Evolutionary conservation across 37 sponge, comb jelly and placozoan genomes (phyloP).

Genomic region (Cladorhizidae sp.): DNA sequence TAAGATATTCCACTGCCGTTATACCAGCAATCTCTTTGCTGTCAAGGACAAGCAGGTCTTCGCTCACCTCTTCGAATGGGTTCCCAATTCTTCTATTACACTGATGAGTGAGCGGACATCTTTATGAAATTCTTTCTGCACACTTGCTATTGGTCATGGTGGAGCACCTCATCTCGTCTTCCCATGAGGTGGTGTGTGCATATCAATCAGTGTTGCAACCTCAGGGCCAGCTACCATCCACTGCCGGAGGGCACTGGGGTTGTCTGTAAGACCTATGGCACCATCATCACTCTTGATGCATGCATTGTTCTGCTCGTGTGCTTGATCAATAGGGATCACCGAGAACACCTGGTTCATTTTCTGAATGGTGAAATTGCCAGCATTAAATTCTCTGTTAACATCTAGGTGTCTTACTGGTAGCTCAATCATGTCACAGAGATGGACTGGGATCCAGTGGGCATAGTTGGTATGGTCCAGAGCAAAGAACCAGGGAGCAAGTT

Average conservation of each 20-base stretch:
- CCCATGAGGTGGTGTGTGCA: background rate
- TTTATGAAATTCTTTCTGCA: too few relatives aligned
- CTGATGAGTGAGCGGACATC: background rate
- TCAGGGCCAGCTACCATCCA: conserved; percentile 51
- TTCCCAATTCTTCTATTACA: conserved; percentile 26
- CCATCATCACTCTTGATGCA: conserved; percentile 14
- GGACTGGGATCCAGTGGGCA: too few relatives aligned
- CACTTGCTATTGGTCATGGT: conserved; percentile 44
- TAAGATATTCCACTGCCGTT: conserved; percentile 19
- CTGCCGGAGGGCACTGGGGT: conserved; percentile 25
- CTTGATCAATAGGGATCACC: background rate
- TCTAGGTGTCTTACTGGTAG: too few relatives aligned
- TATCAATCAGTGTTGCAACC: conserved; percentile 7
- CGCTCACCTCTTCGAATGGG: conserved; percentile 42
- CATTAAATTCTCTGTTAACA: too few relatives aligned
- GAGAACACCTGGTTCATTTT: conserved; percentile 41
- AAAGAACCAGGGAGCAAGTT: too few relatives aligned
- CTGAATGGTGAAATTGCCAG: background rate
- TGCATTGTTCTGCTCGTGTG: conserved; percentile 35
- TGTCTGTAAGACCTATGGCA: conserved; percentile 33
- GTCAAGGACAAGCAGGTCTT: conserved; percentile 38
- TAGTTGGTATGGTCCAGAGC: too few relatives aligned
- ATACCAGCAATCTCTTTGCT: conserved; percentile 40
- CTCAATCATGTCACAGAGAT: too few relatives aligned
- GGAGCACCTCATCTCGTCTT: conserved; percentile 7